Evolutionary conservation across 2,113 vertebrate genomes (phyloP).

Genomic region (Falcunculus frontatus): DNA sequence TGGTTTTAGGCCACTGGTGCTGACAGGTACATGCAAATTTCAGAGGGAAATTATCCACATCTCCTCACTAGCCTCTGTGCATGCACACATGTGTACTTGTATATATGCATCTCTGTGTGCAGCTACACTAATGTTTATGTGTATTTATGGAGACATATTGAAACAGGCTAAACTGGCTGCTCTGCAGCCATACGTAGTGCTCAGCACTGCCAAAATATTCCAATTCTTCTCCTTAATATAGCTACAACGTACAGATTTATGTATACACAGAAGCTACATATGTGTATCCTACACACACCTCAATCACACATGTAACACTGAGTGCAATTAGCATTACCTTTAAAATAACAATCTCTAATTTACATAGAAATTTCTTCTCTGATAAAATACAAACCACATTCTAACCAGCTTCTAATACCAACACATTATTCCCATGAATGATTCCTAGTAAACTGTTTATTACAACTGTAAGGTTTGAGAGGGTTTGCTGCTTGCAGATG

Average conservation of each 20-base stretch:
- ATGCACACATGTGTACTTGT: neutral
- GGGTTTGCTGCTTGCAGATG: neutral
- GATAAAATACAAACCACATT: conserved; percentile 68
- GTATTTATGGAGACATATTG: neutral
- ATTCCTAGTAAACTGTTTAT: conserved; percentile 72
- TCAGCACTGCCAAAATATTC: neutral
- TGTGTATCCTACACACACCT: neutral
- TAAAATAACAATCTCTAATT: conserved; percentile 66
- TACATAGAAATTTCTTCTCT: conserved; percentile 63
- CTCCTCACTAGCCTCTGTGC: neutral
- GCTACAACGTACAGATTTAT: neutral
- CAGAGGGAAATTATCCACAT: neutral
- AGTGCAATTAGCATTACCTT: conserved; percentile 50
- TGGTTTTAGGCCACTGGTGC: neutral
- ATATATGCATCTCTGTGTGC: neutral
- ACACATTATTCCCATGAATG: conserved; percentile 67
- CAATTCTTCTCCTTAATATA: neutral
- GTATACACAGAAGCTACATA: neutral
- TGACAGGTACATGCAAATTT: conserved; percentile 58
- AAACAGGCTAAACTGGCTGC: neutral
- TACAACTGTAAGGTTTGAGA: conserved; percentile 35
- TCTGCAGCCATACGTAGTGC: neutral
- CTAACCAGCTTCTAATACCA: conserved; percentile 67
- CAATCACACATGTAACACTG: conserved; percentile 16
- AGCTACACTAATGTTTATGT: neutral